Conservation (phyloP, 2,797 vertebrate genomes). For the Hippoglossus hippoglossus region DNA sequence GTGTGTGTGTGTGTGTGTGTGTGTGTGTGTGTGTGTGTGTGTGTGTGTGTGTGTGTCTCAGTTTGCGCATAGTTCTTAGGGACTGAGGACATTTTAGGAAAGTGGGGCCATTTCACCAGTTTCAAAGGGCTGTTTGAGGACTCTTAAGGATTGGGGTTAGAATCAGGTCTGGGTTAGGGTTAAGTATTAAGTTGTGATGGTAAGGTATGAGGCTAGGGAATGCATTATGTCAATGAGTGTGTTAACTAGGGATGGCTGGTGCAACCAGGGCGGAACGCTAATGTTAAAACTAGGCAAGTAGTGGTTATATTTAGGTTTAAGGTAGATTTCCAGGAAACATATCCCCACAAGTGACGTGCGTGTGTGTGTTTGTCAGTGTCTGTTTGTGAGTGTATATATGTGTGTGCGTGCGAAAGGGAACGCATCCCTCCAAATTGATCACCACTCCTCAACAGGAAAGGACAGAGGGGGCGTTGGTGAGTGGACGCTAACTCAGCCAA, state of each 20-base stretch:
- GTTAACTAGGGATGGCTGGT: no score
- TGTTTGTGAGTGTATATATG: constrained; percentile 13
- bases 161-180: no score
- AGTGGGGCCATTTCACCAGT: no score
- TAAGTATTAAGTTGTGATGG: no score
- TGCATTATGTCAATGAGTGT: no score
- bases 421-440: constrained; percentile 72
- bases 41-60: no score
- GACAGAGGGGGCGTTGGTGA: constrained; percentile 65
- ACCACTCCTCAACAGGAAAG: constrained; percentile 65
- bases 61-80: no score
- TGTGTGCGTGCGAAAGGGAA: constrained; percentile 36
- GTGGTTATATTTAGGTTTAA: not conserved
- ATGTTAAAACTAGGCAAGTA: not conserved
- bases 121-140: no score
- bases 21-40: constrained; percentile 2
- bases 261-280: not conserved
- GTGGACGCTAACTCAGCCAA: constrained; percentile 73
- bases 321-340: not conserved
- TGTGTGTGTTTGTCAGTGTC: constrained; percentile 12
- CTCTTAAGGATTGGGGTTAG: no score
- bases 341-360: not conserved
- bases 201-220: no score
- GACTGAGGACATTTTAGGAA: not conserved
- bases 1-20: no score